Base-by-base conservation (phyloP, 2,113 vertebrate species). In the human (Homo sapiens) region DNA sequence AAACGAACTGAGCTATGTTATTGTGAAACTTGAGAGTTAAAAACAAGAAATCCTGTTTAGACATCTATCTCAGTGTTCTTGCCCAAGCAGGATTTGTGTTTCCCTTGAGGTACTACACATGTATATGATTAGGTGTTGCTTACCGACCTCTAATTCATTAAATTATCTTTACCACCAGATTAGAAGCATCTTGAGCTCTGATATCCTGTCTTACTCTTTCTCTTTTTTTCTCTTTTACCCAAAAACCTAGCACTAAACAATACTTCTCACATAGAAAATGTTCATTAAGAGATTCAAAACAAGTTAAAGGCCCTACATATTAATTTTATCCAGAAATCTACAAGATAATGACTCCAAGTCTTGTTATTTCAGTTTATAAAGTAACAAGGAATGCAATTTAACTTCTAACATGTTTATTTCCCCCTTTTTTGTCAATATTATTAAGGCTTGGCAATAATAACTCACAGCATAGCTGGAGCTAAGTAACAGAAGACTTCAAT, bases 401-500 rank as follows among this genome's bases (percentile, higher is more conserved):
- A 95, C 55, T 78, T 82, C 57, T 40, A 84, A 75, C 27, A 79
- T 48, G 64, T 90, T 97, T 94, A 48, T 61, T 82, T 93, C 66
- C n/a, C 64, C 40, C 30, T 81, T 84, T 55, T 70, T 87, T 96
- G 57, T 73, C 66, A 78, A 80, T 83, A 59, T 87, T 96, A 94
- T 72, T 78, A 84, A 84, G 75, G 1, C 32, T 70, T 70, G 68
- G 55, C n/a, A 93, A 68, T 90, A 89, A 92, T 89, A 91, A 96
- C 25, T 87, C 64, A 92, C 23, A 66, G 32, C 16, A 80, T 78
- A 96, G 14, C 18, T 76, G 43, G 50, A 93, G 75, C n/a, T 73
- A 97, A 95, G 75, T 75, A 88, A 94, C 30, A 78, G 52, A 95
- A 83, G 32, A 92, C 14, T 96, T 89, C 94, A 97, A 88, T 87